Base-by-base conservation (phyloP, 1,140 invertebrate species). In the Caenorhabditis inopinata region DNA sequence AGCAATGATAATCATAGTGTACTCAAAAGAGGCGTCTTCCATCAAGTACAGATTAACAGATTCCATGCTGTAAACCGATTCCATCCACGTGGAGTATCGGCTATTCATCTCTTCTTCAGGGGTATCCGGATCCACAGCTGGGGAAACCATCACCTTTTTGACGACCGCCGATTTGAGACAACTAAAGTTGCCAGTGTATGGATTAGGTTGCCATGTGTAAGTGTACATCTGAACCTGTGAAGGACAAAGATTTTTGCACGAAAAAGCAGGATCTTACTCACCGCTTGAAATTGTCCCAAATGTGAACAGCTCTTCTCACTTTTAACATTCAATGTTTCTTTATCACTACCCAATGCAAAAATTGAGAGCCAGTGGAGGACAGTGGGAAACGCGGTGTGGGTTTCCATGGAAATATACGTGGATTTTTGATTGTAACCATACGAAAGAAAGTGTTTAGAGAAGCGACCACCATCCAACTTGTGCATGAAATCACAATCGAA, bases 311-410 rank as follows among this genome's bases (percentile, higher is more conserved):
- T 68, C n/a, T 38, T 68, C 38, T 68, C 58, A 42, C 58, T 68
- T 16, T 68, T 68, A 29, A 68, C 58, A 68, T 68, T 68, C 58
- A 68, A 42, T 68, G 58, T 68, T n/a, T 68, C 58, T 38, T 68
- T 68, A n/a, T 68, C 58, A 68, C 58, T 68, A 29, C 58, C 58
- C 58, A 68, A 21, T 38, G 58, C 58, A 18, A 68, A 68, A 6
- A 68, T 68, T 11, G 58, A 38, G 6, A 68, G 18, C 58, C 58
- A 68, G 12, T 68, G 58, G n/a, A 68, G 58, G 6, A 68, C 58
- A 2, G 32, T 68, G 0, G 58, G 58, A n/a, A 68, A 68, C 21
- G 58, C 58, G 11, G 58, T 68, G 12, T 68, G 58, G 9, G 58
- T 18, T 68, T 68, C 58, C 58, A 68, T 68, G 35, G 58, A 68